Percentiles rank a stretch among this genome's conserved stretches.
These are phyloP conservation scores for Limnodromus scolopaceus DNA, from an alignment of 2,797 vertebrate species.

Conservation along the genomic window DNA sequence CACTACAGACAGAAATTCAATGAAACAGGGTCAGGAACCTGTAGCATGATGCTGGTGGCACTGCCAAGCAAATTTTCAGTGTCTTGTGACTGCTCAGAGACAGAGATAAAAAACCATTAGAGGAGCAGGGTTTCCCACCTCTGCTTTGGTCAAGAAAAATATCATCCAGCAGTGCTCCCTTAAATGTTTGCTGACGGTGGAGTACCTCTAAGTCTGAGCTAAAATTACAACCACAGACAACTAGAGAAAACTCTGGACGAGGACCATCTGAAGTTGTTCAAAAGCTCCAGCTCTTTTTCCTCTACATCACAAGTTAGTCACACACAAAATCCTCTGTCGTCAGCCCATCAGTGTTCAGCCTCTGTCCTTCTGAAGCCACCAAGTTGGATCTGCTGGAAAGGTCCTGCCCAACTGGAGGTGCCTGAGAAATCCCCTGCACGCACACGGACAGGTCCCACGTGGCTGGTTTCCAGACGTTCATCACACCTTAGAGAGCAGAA, in stretches of 20 bases:
- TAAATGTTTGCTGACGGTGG: not conserved
- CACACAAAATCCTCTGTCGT: not conserved
- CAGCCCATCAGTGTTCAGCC: not conserved
- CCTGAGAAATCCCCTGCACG: not conserved
- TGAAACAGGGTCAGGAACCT: not conserved
- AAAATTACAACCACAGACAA: not conserved
- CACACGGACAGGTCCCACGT: fast-evolving
- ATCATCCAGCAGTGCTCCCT: not conserved
- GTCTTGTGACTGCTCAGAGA: not conserved
- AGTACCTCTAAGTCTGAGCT: not conserved
- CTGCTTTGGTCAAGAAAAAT: not conserved
- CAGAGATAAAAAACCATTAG: not conserved
- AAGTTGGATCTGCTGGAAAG: not conserved
- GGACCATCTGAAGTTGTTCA: not conserved
- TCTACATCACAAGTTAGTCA: not conserved
- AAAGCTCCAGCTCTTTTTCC: not conserved
- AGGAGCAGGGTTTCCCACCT: not conserved
- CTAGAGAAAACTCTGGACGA: not conserved
- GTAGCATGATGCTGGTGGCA: not conserved
- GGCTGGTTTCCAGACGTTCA: fast-evolving
- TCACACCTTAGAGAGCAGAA: not conserved
- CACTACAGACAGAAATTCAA: not conserved
- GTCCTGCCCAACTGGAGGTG: not conserved
- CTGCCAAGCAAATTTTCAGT: not conserved
- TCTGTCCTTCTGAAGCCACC: not conserved